Percentiles rank a stretch among this genome's conserved stretches.
Conservation (phyloP, 2,797 vertebrate genomes). For the Cyclopterus lumpus region DNA sequence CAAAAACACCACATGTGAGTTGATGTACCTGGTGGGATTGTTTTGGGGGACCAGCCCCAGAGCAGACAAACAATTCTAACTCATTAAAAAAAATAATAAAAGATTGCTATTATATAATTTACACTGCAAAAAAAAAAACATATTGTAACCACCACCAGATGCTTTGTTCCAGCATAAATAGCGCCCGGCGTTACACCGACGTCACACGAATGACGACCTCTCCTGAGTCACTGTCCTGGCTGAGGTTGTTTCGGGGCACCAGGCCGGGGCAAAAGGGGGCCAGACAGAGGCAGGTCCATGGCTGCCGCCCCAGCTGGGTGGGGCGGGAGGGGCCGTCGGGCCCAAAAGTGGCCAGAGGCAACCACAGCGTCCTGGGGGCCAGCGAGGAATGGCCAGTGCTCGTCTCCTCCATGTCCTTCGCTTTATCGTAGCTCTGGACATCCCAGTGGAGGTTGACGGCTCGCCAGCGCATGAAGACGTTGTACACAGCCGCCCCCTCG, state of each 20-base stretch:
- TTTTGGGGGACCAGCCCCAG: conserved; percentile 61
- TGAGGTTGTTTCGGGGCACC: conserved; percentile 80
- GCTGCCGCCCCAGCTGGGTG: conserved; percentile 83
- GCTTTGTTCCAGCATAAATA: conserved; percentile 19
- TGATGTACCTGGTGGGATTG: neutral
- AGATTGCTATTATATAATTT: neutral
- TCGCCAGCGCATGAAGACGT: conserved; percentile 93
- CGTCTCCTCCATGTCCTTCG: conserved; percentile 90
- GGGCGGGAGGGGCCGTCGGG: conserved; percentile 85
- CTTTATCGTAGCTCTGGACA: conserved; percentile 93
- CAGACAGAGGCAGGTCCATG: conserved; percentile 86
- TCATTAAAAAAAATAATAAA: conserved; percentile 1
- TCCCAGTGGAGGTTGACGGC: conserved; percentile 96
- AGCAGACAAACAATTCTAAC: neutral
- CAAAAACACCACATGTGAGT: conserved; percentile 2
- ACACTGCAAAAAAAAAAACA: conserved; percentile 5
- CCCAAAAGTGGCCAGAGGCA: conserved; percentile 77
- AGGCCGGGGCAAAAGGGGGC: conserved; percentile 81
- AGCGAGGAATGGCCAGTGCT: conserved; percentile 80
- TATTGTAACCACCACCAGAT: neutral
- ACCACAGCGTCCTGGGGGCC: conserved; percentile 75
- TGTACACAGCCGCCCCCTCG: conserved; percentile 93
- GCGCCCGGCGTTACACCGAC: conserved; percentile 83
- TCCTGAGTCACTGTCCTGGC: conserved; percentile 86
- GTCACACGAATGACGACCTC: conserved; percentile 93